Base-by-base conservation (phyloP, 2,797 vertebrate genomes). In the Dryobates pubescens region DNA sequence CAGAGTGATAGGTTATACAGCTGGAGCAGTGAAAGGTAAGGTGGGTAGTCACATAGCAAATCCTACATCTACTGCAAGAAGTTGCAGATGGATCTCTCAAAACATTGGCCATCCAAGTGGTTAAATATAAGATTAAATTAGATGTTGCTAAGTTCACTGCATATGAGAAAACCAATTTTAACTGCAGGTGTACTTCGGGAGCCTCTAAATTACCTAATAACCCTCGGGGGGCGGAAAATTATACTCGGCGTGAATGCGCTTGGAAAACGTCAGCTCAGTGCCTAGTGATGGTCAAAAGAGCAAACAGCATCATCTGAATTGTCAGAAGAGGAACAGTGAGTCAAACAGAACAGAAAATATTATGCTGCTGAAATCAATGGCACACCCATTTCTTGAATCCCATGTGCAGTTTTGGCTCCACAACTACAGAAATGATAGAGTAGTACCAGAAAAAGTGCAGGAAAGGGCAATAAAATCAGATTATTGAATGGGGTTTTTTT, bases 131-230 rank as follows among this genome's bases (percentile, higher is more conserved):
- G 53, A 91, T 78, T 83, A 86, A 74, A 90, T 83, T 86, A 68
- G 71, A n/a, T 58, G 69, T 30, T 1, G 9, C 36, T 82, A 73
- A 84, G 32, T 68, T 91, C 88, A 72, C 49, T 88, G 67, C 36
- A 81, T 51, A 54, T 90, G 74, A 89, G 74, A 88, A 93, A 90
- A 94, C 86, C 68, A 86, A 76, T 91, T 89, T 84, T 58, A 92
- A 82, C 82, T 59, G 74, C 17, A 23, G 58, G 57, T 84, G 59
- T 89, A 86, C 64, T 89, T 89, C 68, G 82, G 72, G 80, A 68
- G 80, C 49, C 74, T 95, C 89, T 94, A 91, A 92, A 94, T 92
- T 92, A 45, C 71, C 83, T 82, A 93, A 89, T 89, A 94, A 94
- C 64, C 82, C 85, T 88, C 80, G 70, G 87, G 41, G 41, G 14